phyloP scores from a whole-genome alignment of 2,113 vertebrate genomes.

The Heptranchias perlo region DNA sequence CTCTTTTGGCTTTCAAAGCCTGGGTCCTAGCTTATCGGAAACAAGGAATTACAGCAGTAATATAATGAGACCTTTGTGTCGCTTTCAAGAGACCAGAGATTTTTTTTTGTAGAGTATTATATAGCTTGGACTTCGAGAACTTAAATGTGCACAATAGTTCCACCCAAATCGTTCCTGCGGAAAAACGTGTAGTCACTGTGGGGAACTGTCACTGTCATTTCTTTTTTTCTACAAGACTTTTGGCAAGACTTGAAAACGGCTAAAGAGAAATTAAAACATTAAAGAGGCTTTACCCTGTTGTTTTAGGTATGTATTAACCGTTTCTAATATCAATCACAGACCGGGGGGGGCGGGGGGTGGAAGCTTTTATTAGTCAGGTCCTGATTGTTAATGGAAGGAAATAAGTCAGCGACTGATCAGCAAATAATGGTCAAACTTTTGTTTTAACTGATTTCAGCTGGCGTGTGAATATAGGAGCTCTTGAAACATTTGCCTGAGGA shows the following conservation, averaged over 20 bases:
- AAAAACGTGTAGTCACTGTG: neutral
- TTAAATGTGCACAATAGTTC: neutral
- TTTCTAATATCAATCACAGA: constrained; percentile 36
- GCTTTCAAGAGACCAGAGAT: neutral
- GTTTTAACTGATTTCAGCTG: neutral
- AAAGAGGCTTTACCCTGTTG: neutral
- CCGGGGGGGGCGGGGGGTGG: too few species aligned
- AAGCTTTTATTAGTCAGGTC: constrained; percentile 21
- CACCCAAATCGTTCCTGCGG: neutral
- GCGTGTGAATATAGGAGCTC: neutral
- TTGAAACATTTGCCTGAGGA: too few species aligned
- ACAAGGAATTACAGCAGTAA: too few species aligned
- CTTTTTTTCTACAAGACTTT: neutral
- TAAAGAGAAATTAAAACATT: neutral
- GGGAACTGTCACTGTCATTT: neutral
- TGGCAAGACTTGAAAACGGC: too few species aligned
- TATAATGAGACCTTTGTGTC: neutral
- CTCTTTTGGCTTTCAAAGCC: neutral
- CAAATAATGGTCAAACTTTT: neutral
- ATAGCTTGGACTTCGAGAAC: too few species aligned
- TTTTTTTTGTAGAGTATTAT: neutral
- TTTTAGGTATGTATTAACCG: constrained; percentile 11
- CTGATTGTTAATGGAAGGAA: neutral
- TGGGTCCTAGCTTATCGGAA: neutral
- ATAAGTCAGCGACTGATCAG: neutral